phyloP scores from a whole-genome alignment of 1,140 invertebrate genomes.

The Papilio polyxenes region DNA sequence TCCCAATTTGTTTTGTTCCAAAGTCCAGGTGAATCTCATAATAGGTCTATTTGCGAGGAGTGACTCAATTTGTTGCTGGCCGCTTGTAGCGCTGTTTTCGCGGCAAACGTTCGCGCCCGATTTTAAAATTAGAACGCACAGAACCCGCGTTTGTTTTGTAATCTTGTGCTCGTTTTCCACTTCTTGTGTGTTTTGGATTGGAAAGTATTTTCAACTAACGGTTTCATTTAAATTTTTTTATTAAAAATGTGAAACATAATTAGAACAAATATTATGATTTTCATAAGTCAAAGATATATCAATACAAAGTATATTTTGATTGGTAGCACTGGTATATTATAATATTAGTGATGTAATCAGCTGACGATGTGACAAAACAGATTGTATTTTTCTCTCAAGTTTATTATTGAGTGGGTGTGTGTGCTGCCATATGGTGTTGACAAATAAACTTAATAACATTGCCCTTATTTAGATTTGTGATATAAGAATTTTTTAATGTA shows the following conservation, averaged over 20 bases:
- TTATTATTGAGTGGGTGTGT: not conserved
- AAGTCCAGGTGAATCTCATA: slow-evolving; percentile 57
- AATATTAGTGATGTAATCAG: not conserved
- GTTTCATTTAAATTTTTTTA: too few relatives aligned
- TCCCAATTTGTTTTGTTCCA: slow-evolving; percentile 5
- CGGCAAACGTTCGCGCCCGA: slow-evolving; percentile 57
- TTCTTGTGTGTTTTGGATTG: not conserved
- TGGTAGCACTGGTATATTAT: not conserved
- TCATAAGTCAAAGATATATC: too few relatives aligned
- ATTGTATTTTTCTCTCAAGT: slow-evolving; percentile 7
- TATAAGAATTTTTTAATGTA: not conserved
- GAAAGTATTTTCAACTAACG: not conserved
- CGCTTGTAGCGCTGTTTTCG: slow-evolving; percentile 49
- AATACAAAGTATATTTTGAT: not conserved
- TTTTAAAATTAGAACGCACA: slow-evolving; percentile 56
- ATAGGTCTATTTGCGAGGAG: slow-evolving; percentile 55
- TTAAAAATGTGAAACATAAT: too few relatives aligned
- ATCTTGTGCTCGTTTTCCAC: slow-evolving; percentile 39
- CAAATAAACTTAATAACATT: not conserved
- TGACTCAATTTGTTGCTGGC: slow-evolving; percentile 58
- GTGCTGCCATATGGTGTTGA: not conserved
- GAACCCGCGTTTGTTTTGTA: slow-evolving; percentile 46
- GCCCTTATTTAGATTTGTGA: not conserved
- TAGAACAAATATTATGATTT: not conserved
- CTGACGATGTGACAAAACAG: not conserved